Percentiles rank a stretch among this genome's conserved stretches.
Evolutionary conservation across 2,113 vertebrate genomes (phyloP).

Genomic region (Maccullochella peelii): DNA sequence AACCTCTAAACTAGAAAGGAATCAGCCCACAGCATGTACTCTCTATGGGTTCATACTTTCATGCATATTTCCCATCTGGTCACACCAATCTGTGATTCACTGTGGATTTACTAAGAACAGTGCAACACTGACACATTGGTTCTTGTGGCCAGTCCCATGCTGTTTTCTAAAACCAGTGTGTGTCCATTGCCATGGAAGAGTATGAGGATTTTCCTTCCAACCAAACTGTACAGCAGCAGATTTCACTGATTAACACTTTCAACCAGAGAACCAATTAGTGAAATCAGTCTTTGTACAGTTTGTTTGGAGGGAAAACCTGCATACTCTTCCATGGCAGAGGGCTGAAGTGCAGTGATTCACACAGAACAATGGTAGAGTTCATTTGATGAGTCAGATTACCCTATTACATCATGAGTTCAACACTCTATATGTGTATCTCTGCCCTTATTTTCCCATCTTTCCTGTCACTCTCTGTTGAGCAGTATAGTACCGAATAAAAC

Average conservation of each 20-base stretch:
- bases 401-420: too few relatives aligned
- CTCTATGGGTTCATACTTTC: background rate
- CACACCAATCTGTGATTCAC: slow-evolving; percentile 16
- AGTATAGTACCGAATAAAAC: background rate
- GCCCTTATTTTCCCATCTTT: background rate
- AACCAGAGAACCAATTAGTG: slow-evolving; percentile 16
- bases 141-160: background rate
- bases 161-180: background rate
- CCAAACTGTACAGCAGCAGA: slow-evolving; percentile 10
- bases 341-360: background rate
- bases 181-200: slow-evolving; percentile 12
- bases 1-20: background rate
- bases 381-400: background rate
- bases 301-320: slow-evolving; percentile 6
- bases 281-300: background rate
- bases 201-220: slow-evolving; percentile 4
- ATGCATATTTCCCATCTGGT: slow-evolving; percentile 11
- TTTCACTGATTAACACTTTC: slow-evolving; percentile 31
- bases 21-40: background rate
- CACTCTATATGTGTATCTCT: background rate
- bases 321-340: background rate
- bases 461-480: background rate
- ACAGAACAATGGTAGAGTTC: background rate
- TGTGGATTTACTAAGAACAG: slow-evolving; percentile 6
- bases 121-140: slow-evolving; percentile 11